phyloP scores from a whole-genome alignment of 2,888 invertebrate genomes.

The Hydropsyche betteni region DNA sequence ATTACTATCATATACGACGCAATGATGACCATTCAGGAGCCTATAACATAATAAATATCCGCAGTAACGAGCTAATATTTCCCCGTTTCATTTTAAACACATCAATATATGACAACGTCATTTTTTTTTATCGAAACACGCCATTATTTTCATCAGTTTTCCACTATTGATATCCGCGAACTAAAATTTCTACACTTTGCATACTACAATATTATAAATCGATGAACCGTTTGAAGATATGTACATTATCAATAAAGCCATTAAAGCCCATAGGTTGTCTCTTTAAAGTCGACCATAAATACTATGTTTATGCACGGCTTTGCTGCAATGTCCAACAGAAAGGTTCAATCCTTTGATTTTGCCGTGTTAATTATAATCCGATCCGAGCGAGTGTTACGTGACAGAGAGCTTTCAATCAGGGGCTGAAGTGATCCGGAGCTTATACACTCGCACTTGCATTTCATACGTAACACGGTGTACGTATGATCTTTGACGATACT shows the following conservation, averaged over 20 bases:
- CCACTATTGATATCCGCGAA: not conserved
- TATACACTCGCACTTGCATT: too few species aligned
- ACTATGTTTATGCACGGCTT: conserved; percentile 22
- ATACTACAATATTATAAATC: too few species aligned
- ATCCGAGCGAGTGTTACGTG: conserved; percentile 14
- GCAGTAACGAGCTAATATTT: too few species aligned
- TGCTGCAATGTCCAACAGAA: not conserved
- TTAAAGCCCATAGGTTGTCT: conserved; percentile 22
- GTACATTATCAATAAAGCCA: conserved; percentile 16
- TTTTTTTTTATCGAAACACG: not conserved
- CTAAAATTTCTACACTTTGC: not conserved
- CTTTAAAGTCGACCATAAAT: conserved; percentile 11
- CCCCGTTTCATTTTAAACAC: too few species aligned
- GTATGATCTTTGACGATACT: too few species aligned
- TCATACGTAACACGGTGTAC: too few species aligned
- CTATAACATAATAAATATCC: too few species aligned
- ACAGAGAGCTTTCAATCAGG: conserved; percentile 25
- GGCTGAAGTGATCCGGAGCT: not conserved
- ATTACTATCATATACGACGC: conserved; percentile 9
- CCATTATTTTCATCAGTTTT: too few species aligned
- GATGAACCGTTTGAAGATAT: too few species aligned
- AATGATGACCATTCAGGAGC: conserved; percentile 4
- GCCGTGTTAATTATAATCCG: conserved; percentile 26
- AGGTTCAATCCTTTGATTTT: conserved; percentile 24
- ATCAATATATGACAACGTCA: not conserved